phyloP scores from a whole-genome alignment of 2,888 invertebrate species.

The Ariolimax columbianus region DNA sequence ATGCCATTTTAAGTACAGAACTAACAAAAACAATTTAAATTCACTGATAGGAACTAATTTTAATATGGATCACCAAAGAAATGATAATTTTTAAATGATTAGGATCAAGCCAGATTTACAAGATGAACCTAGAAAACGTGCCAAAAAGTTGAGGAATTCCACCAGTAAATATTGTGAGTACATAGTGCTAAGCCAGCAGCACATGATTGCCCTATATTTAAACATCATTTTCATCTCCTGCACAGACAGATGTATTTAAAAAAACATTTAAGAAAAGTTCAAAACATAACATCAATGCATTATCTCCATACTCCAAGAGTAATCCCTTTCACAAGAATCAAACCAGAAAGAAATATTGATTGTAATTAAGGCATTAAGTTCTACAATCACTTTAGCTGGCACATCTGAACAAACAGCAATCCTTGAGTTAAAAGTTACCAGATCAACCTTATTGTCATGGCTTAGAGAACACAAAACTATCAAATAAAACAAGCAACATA shows the following conservation, averaged over 20 bases:
- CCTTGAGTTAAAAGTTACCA: not conserved
- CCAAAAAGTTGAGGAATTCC: constrained; percentile 7
- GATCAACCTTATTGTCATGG: not conserved
- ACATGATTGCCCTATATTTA: constrained; percentile 21
- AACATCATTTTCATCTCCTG: not conserved
- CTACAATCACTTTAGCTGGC: not conserved
- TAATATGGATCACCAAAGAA: not conserved
- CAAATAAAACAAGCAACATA: not conserved
- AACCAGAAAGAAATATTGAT: not conserved
- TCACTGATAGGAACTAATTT: not conserved
- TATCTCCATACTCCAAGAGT: not conserved
- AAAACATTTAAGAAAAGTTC: not conserved
- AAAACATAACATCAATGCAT: not conserved
- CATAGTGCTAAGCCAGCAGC: constrained; percentile 16
- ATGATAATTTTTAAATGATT: constrained; percentile 4
- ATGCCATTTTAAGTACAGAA: constrained; percentile 32
- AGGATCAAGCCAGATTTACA: constrained; percentile 22
- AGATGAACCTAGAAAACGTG: not conserved
- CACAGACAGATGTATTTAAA: not conserved
- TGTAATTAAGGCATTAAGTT: not conserved
- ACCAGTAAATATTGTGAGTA: not conserved
- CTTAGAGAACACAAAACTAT: not conserved
- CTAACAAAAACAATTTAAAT: constrained; percentile 1
- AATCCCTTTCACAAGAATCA: constrained; percentile 3
- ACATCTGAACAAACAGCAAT: not conserved